A percentile compares a stretch with the other conserved stretches of the same genome.
Conservation (phyloP, 1,140 invertebrate genomes). For the Heliothis virescens region DNA sequence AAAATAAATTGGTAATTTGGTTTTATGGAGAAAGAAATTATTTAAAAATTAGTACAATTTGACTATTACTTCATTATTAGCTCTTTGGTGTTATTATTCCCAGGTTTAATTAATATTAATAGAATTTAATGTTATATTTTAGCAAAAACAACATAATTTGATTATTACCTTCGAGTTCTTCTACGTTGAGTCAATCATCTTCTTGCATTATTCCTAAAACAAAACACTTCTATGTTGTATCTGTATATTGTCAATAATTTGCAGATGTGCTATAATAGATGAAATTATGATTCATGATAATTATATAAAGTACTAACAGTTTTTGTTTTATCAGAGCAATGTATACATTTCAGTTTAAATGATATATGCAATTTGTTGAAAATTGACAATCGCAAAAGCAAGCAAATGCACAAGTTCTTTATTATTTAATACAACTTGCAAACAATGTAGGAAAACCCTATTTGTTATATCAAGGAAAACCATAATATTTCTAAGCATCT, state of each 20-base stretch:
- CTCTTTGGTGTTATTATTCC: no score
- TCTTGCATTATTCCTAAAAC: slow-evolving; percentile 40
- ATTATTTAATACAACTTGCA: neutral
- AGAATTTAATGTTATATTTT: neutral
- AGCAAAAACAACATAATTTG: neutral
- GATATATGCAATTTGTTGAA: neutral
- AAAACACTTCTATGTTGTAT: slow-evolving; percentile 29
- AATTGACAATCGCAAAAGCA: slow-evolving; percentile 23
- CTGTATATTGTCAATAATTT: slow-evolving; percentile 9
- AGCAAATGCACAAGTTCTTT: neutral
- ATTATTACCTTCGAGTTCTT: slow-evolving; percentile 16
- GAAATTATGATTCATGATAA: neutral
- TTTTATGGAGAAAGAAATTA: no score
- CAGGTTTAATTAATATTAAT: no score
- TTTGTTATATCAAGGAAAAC: neutral
- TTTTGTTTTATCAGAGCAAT: neutral
- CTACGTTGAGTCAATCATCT: slow-evolving; percentile 16
- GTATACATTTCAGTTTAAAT: neutral
- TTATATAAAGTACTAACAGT: no score
- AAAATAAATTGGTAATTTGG: neutral
- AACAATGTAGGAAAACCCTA: neutral
- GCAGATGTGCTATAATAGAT: neutral
- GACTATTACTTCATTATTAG: no score
- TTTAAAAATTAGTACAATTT: no score
- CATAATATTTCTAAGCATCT: neutral